phyloP scores from a whole-genome alignment of 2,888 invertebrate genomes.

The Zeuzera pyrina region DNA sequence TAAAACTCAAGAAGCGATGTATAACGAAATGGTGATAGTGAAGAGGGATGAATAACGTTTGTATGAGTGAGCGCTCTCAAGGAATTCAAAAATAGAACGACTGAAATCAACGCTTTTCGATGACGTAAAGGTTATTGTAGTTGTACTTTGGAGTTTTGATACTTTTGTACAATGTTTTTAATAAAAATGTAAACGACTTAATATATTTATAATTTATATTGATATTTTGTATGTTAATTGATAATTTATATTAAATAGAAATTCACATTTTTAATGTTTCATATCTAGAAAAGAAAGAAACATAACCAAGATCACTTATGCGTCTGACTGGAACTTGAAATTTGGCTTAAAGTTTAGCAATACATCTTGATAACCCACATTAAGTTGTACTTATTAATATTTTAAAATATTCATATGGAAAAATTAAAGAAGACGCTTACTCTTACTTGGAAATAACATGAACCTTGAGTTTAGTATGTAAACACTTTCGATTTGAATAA shows the following conservation, averaged over 20 bases:
- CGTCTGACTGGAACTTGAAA: too few species aligned
- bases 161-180: constrained; percentile 15
- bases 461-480: too few species aligned
- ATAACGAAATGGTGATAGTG: not conserved
- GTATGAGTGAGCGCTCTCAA: constrained; percentile 28
- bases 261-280: not conserved
- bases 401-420: too few species aligned
- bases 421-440: too few species aligned
- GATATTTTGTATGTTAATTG: not conserved
- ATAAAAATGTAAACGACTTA: not conserved
- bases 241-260: not conserved
- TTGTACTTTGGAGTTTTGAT: constrained; percentile 25
- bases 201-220: not conserved
- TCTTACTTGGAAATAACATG: too few species aligned
- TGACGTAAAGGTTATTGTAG: constrained; percentile 38
- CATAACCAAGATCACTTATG: too few species aligned
- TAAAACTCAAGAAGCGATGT: not conserved
- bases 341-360: too few species aligned
- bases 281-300: too few species aligned
- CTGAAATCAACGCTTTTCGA: constrained; percentile 27
- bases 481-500: too few species aligned
- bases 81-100: constrained; percentile 43
- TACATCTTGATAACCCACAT: too few species aligned
- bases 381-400: too few species aligned
- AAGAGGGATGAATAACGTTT: not conserved